Evolutionary conservation across 2,797 vertebrate species (phyloP).

Genomic region (Girardinus metallicus): DNA sequence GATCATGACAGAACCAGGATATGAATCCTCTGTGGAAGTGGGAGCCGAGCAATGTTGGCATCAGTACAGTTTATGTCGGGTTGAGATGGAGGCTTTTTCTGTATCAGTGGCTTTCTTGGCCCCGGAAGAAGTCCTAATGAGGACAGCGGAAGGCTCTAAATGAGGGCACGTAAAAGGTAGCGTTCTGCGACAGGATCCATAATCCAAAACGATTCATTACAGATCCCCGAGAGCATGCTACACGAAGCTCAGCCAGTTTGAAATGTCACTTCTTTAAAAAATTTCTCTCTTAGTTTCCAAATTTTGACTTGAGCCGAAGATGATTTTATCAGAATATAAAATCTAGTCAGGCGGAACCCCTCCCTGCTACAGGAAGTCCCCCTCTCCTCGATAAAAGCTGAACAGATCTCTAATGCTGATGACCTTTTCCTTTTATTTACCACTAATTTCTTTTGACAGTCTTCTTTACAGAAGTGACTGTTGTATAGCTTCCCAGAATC

Average conservation of each 20-base stretch:
- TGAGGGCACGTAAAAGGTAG: constrained; percentile 9
- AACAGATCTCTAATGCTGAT: fast-evolving
- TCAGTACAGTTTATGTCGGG: constrained; percentile 14
- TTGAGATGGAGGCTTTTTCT: constrained; percentile 1
- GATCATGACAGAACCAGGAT: constrained; percentile 14
- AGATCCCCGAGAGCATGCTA: background rate
- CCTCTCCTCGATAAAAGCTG: background rate
- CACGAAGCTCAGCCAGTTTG: background rate
- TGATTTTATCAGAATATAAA: background rate
- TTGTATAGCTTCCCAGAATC: constrained; percentile 53
- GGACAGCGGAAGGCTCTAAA: constrained; percentile 8
- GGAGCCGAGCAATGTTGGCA: constrained; percentile 2
- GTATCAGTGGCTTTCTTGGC: constrained; percentile 8
- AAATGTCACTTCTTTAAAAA: background rate
- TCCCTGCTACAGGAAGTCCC: background rate
- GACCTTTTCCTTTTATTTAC: constrained; percentile 5
- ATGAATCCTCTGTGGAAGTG: constrained; percentile 3
- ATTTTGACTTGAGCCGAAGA: background rate
- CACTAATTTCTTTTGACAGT: constrained; percentile 26
- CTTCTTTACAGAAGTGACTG: constrained; percentile 30
- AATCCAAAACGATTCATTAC: background rate
- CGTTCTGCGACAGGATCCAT: background rate
- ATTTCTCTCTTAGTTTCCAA: background rate
- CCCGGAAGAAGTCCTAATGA: constrained; percentile 1
- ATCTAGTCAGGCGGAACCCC: background rate